Conservation (phyloP, 2,888 invertebrate species). For the Stegana nigrithorax region DNA sequence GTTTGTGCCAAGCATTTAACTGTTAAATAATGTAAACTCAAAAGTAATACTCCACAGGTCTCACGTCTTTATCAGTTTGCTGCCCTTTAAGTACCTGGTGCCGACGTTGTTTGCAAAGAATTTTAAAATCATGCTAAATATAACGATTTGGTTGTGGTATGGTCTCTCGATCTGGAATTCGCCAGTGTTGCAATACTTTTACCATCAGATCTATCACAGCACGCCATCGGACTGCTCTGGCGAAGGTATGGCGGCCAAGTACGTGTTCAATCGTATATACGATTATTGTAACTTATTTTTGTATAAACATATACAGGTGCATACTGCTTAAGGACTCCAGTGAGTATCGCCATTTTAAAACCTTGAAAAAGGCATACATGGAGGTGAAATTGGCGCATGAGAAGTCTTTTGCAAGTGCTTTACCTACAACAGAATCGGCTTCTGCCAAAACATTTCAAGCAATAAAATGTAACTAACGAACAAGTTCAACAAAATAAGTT, state of each 20-base stretch:
- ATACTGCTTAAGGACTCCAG: conserved; percentile 66
- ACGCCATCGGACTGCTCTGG: conserved; percentile 65
- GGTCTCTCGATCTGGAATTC: conserved; percentile 68
- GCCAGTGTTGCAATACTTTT: conserved; percentile 66
- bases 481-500: neutral
- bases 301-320: conserved; percentile 48
- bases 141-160: conserved; percentile 67
- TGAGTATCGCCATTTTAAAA: conserved; percentile 66
- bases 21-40: too few relatives aligned
- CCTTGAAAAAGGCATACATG: conserved; percentile 64
- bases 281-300: too few relatives aligned
- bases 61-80: conserved; percentile 64
- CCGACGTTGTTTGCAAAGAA: conserved; percentile 68
- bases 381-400: conserved; percentile 66
- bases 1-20: conserved; percentile 34
- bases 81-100: conserved; percentile 68
- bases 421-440: conserved; percentile 50
- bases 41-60: conserved; percentile 43
- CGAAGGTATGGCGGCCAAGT: conserved; percentile 67
- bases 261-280: too few relatives aligned
- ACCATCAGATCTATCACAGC: conserved; percentile 68
- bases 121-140: conserved; percentile 64
- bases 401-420: conserved; percentile 50
- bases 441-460: conserved; percentile 68
- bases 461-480: conserved; percentile 61